A percentile compares a stretch with the other conserved stretches of the same genome.
Evolutionary conservation across 2,797 vertebrate species (phyloP).

Genomic region (Benthosema pterotum): DNA sequence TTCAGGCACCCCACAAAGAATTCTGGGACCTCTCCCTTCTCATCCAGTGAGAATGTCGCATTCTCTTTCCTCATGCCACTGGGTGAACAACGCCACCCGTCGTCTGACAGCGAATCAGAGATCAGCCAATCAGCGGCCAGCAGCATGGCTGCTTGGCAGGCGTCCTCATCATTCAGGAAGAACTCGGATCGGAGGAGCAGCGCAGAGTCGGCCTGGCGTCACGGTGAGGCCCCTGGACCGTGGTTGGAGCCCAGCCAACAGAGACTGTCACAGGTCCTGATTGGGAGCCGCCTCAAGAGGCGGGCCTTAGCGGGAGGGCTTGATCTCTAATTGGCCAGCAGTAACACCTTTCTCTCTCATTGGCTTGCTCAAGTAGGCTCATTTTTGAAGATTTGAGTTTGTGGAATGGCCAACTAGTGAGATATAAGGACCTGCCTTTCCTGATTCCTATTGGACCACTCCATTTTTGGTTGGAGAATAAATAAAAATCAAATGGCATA

Average conservation of each 20-base stretch:
- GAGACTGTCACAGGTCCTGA: constrained; percentile 56
- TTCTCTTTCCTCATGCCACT: constrained; percentile 78
- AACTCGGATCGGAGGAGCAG: constrained; percentile 40
- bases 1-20: constrained; percentile 21
- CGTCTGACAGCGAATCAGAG: constrained; percentile 61
- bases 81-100: constrained; percentile 31
- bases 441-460: constrained; percentile 26
- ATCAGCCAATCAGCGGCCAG: constrained; percentile 67
- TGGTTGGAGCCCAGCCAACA: constrained; percentile 71
- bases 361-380: background rate
- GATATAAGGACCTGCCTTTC: constrained; percentile 30
- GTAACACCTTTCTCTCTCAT: constrained; percentile 8
- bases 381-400: background rate
- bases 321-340: constrained; percentile 64
- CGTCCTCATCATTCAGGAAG: constrained; percentile 26
- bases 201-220: constrained; percentile 1
- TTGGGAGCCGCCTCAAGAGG: constrained; percentile 44
- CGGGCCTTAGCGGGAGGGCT: constrained; percentile 39
- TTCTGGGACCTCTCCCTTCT: constrained; percentile 26
- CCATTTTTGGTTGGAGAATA: constrained; percentile 15
- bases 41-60: constrained; percentile 22
- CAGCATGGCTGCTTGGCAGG: constrained; percentile 46
- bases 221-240: constrained; percentile 42
- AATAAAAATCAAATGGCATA: constrained; percentile 2
- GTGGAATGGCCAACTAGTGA: constrained; percentile 37